phyloP scores from a whole-genome alignment of 2,888 invertebrate species.

The Panzeria rudis region DNA sequence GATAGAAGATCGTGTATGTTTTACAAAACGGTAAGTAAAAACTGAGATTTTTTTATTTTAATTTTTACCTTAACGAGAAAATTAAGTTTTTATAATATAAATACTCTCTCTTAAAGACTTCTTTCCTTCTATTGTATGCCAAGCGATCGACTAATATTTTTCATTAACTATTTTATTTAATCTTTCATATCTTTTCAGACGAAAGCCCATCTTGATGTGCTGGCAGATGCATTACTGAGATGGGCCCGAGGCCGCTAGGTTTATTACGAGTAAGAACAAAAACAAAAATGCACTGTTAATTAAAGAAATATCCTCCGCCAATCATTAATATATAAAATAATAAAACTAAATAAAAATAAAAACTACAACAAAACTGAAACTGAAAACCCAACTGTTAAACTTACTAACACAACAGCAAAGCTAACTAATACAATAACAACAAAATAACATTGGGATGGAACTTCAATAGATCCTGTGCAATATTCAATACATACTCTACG shows the following conservation, averaged over 20 bases:
- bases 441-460: constrained; percentile 52
- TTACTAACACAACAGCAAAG: constrained; percentile 16
- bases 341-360: constrained; percentile 29
- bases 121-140: not conserved
- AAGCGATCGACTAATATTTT: no score
- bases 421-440: constrained; percentile 62
- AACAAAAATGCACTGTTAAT: constrained; percentile 47
- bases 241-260: constrained; percentile 96
- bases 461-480: constrained; percentile 52
- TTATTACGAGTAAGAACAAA: constrained; percentile 49
- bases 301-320: constrained; percentile 65
- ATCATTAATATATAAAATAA: constrained; percentile 40
- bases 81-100: no score
- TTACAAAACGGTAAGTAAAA: constrained; percentile 94
- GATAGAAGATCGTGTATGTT: constrained; percentile 97
- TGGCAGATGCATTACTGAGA: constrained; percentile 96
- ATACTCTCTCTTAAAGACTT: no score
- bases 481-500: constrained; percentile 47
- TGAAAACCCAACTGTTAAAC: constrained; percentile 46
- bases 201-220: constrained; percentile 96
- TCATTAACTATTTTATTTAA: no score
- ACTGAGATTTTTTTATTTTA: not conserved
- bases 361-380: constrained; percentile 38
- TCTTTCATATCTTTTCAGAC: constrained; percentile 90
- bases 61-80: no score